A percentile compares a stretch with the other conserved stretches of the same genome.
phyloP scores from a whole-genome alignment of 37 sponge, comb jelly and placozoan species.

The Oopsacas minuta region DNA sequence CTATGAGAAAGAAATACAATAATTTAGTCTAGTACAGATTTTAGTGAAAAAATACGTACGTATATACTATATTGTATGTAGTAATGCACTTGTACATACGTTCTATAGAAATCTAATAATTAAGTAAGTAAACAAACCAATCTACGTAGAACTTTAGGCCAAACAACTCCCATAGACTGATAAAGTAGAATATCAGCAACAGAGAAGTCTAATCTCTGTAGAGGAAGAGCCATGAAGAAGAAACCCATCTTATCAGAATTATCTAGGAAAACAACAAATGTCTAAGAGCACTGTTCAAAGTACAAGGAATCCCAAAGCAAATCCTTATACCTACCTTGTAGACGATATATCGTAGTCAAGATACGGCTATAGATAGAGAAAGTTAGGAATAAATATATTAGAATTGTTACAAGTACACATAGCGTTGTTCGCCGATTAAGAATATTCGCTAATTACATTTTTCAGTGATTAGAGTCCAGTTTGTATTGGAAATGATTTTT shows the following conservation, averaged over 20 bases:
- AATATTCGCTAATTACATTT: no score
- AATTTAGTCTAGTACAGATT: no score
- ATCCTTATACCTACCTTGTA: not conserved
- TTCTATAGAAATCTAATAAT: no score
- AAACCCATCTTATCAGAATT: not conserved
- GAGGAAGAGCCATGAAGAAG: not conserved
- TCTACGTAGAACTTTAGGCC: not conserved
- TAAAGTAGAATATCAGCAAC: conserved; percentile 8
- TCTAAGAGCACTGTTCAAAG: not conserved
- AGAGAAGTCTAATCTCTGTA: conserved; percentile 13
- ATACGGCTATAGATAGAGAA: not conserved
- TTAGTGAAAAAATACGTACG: not conserved
- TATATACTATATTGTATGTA: not conserved
- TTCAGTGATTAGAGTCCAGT: no score
- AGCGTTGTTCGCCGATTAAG: no score
- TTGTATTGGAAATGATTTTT: no score
- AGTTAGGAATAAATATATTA: no score
- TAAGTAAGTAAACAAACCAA: not conserved
- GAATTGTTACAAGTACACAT: no score
- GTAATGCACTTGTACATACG: no score
- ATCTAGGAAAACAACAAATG: not conserved
- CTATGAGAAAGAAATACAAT: not conserved
- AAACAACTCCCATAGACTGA: conserved; percentile 7
- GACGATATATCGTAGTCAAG: not conserved
- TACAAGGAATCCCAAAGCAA: not conserved